phyloP scores from a whole-genome alignment of 2,888 invertebrate species.

The Polylopha cassiicola region DNA sequence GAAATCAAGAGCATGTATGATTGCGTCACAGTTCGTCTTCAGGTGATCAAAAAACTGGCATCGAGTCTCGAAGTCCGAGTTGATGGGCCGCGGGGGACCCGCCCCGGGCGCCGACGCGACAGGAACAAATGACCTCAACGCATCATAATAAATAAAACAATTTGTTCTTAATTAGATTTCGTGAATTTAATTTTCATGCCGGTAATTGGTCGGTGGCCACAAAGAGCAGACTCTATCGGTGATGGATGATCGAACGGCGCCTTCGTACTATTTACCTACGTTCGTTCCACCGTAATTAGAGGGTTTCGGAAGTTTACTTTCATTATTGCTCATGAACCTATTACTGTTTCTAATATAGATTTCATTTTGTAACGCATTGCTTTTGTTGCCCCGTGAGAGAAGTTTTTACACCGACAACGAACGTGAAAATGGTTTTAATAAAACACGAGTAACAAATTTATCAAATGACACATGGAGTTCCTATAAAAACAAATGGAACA shows the following conservation, averaged over 20 bases:
- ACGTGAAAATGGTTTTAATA: neutral
- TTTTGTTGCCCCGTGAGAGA: conserved; percentile 38
- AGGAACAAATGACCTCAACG: conserved; percentile 74
- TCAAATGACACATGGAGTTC: conserved; percentile 24
- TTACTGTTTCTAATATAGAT: conserved; percentile 70
- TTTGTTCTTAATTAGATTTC: conserved; percentile 78
- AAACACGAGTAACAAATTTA: neutral
- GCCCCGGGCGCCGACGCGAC: conserved; percentile 72
- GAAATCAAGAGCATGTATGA: too few relatives aligned
- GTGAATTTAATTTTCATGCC: conserved; percentile 78
- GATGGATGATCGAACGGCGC: conserved; percentile 74
- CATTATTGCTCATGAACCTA: conserved; percentile 67
- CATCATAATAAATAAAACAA: conserved; percentile 78
- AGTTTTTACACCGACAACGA: conserved; percentile 11
- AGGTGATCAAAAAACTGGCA: too few relatives aligned
- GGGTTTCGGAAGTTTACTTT: conserved; percentile 72
- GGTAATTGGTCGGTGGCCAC: conserved; percentile 76
- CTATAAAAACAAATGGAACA: conserved; percentile 43
- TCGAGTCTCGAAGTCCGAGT: conserved; percentile 23
- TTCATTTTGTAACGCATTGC: conserved; percentile 49
- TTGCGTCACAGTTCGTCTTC: too few relatives aligned
- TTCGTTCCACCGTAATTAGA: conserved; percentile 63
- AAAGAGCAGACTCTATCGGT: conserved; percentile 70
- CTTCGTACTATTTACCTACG: conserved; percentile 70
- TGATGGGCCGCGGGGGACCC: conserved; percentile 46